These are phyloP conservation scores for Rhizomys pruinosus DNA, from an alignment of 2,113 vertebrate species.

Conservation along the genomic window DNA sequence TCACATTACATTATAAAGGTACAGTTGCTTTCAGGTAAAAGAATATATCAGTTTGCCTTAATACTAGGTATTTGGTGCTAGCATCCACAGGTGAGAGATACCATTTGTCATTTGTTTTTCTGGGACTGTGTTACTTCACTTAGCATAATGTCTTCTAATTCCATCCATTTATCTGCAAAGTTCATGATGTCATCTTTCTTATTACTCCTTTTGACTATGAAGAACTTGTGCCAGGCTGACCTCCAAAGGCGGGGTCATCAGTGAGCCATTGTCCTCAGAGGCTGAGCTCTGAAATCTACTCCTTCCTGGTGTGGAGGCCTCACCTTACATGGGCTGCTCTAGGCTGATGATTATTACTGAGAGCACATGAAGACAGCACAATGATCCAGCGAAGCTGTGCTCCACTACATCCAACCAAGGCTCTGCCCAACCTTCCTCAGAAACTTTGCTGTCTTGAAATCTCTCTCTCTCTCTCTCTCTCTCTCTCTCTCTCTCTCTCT, in stretches of 20 bases:
- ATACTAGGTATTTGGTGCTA: too few relatives aligned
- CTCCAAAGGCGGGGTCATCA: neutral
- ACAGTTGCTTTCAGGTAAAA: too few relatives aligned
- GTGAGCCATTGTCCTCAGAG: rapidly evolving
- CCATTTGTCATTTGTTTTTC: too few relatives aligned
- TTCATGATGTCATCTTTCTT: too few relatives aligned
- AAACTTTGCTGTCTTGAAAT: neutral
- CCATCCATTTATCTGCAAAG: too few relatives aligned
- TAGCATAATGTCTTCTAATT: too few relatives aligned
- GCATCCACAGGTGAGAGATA: too few relatives aligned
- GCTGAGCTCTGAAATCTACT: neutral
- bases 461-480: too few relatives aligned
- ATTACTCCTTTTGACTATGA: neutral
- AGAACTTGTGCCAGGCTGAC: neutral
- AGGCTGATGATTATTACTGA: neutral
- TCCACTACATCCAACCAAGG: neutral
- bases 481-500: neutral
- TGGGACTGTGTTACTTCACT: too few relatives aligned
- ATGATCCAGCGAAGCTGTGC: neutral
- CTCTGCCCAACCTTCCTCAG: neutral
- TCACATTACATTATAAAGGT: too few relatives aligned
- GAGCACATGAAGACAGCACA: too few relatives aligned
- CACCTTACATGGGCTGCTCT: neutral
- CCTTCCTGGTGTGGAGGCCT: neutral
- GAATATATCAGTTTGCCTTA: too few relatives aligned